These are phyloP conservation scores for Amphiprion percula DNA, from an alignment of 2,113 vertebrate genomes.

Conservation along the genomic window DNA sequence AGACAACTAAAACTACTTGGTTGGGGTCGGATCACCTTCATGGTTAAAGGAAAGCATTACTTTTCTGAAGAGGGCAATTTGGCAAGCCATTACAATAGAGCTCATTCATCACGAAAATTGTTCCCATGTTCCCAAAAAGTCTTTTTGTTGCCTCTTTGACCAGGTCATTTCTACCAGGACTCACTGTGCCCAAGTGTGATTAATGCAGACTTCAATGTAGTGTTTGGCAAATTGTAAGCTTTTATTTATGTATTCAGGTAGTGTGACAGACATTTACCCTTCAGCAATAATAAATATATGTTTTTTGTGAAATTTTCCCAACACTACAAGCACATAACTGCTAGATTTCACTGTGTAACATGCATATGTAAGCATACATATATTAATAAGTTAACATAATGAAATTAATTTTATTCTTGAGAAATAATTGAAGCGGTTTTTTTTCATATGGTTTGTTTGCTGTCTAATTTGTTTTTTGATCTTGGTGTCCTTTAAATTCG, in stretches of 20 bases:
- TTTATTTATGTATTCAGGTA: too few relatives aligned
- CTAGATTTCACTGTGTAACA: too few relatives aligned
- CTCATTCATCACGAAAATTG: slow-evolving; percentile 29
- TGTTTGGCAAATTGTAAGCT: too few relatives aligned
- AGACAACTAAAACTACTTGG: slow-evolving; percentile 47
- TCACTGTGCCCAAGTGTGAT: not conserved
- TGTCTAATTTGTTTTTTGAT: too few relatives aligned
- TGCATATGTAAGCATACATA: too few relatives aligned
- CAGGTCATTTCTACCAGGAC: not conserved
- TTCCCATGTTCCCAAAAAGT: not conserved
- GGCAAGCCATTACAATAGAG: slow-evolving; percentile 13
- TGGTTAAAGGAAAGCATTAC: slow-evolving; percentile 47
- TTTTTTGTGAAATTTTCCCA: too few relatives aligned
- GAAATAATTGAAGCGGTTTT: not conserved
- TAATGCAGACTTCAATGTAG: not conserved
- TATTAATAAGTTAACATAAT: not conserved
- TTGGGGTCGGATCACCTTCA: slow-evolving; percentile 60
- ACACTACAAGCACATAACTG: too few relatives aligned
- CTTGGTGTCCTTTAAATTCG: too few relatives aligned
- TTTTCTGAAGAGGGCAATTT: slow-evolving; percentile 18
- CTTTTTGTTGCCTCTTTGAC: not conserved
- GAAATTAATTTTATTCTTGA: not conserved
- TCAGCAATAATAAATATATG: too few relatives aligned
- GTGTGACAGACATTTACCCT: too few relatives aligned
- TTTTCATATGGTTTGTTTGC: too few relatives aligned